Evolutionary conservation across 2,888 invertebrate species (phyloP), one percentile per base, ranked within the genome.

Genomic region (Leucania comma): DNA sequence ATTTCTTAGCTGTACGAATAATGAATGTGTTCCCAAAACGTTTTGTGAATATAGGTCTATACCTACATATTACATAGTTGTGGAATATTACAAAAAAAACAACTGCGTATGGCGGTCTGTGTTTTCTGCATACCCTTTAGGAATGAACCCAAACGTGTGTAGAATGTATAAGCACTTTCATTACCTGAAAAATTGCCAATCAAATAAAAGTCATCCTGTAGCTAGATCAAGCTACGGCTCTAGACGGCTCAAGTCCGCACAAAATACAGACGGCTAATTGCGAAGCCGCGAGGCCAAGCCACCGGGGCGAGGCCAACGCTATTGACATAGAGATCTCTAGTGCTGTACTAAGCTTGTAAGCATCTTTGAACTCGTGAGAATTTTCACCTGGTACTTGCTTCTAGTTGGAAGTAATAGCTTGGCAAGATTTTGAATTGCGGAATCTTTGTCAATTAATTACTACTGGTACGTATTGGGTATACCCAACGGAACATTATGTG

Each of bases 291-390:
- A 54, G 59, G 56, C 63, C 35, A 51, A 62, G 50, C 59, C 35
- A 46, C 74, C 9, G 29, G 51, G 61, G 58, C 59, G 67, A 67
- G 75, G 63, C 32, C 75, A 60, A 46, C 26, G 24, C 68, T 80
- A 74, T 74, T 77, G 76, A 77, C 54, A 74, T 38, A 74, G 80
- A 80, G 67, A 67, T 75, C 60, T n/a, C 62, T 62, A 60, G 62
- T 46, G 57, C 54, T n/a, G 12, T 20, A 26, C 66, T 46, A 24
- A 66, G 59, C 58, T 58, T 54, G n/a, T 79, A 58, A 50, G n/a
- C 17, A 1, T 48, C 26, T 71, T 62, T 74, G 51, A 72, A 63
- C 61, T 53, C 58, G 57, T 24, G 46, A 24, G 51, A n/a, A 24
- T 60, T 72, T 63, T 46, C 26, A 46, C 10, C 51, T n/a, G 24